Evolutionary conservation across 2,888 invertebrate species (phyloP), one percentile per base, ranked within the genome.

Genomic region (Fragum fragum): DNA sequence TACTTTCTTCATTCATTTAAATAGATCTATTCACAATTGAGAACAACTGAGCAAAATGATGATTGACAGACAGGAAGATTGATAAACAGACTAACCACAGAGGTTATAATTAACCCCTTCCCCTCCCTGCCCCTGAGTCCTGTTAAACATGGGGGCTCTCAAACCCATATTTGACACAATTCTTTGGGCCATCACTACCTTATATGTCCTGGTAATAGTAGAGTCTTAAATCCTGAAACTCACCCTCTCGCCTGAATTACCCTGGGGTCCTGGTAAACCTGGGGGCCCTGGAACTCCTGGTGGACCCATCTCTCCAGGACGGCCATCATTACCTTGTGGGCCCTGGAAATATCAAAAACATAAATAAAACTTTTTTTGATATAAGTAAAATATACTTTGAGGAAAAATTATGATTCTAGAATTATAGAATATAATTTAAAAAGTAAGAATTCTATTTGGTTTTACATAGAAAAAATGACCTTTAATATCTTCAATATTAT

Each of bases 101-200:
- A n/a, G n/a, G n/a, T n/a, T n/a, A n/a, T n/a, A n/a, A n/a, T 88
- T 81, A 92, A 92, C 73, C 91, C 86, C 71, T 88, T 88, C 71
- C 93, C 93, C 23, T 87, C 70, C 23, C 86, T 81, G 61, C 96
- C 96, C 81, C 95, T 95, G 81, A 95, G 95, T 73, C 96, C 96
- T 11, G 95, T 95, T 23, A 95, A 93, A 39, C 96, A 96, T 59
- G 96, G 95, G 23, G 95, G 91, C 68, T 96, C 96, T 47, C 95
- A 95, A 3, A 95, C 94, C 53, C 96, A 95, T 59, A 94, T 96
- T 18, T 93, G 92, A n/a, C 95, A 96, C 85, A 92, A 93, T 39
- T 95, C 97, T 29, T 98, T 98, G 18, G 97, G 3, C 98, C 98
- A 94, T 98, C 94, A 75, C 96, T 95, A 21, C 98, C 98, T 59